Base-by-base conservation (phyloP, 2,113 vertebrate species). In the Callipepla californica region DNA sequence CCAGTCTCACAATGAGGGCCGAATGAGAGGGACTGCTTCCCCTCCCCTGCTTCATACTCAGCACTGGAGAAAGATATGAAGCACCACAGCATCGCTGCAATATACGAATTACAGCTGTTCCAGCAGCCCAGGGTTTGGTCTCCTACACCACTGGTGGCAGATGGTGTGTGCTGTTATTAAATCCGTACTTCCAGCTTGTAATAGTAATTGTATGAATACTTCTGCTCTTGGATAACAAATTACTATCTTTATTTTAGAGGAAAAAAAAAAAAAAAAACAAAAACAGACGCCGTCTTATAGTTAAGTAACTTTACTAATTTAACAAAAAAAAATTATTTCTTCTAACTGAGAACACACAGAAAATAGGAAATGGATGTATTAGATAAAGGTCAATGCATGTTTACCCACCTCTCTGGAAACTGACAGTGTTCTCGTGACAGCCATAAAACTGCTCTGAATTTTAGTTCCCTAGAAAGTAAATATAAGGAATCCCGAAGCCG, bases 401-500 rank as follows among this genome's bases (percentile, higher is more conserved):
- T 91, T 69, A 89, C n/a, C 80, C 90, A 84, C 53, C 77, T 95
- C 93, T 92, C 87, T 93, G 8, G 17, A 96, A 96, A 96, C 90
- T 70, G 85, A 90, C 87, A 61, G 62, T 84, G 80, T 91, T 94
- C 91, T 95, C 62, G 45, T 91, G 94, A 96, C 90, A 91, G 93
- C 90, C 82, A 81, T 96, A 91, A 95, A 96, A 66, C 85, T 95
- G 95, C 87, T 95, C 94, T 95, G 83, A 96, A 96, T 96, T 95
- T 96, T 96, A 95, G 96, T 96, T 96, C 96, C 95, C 95, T 96
- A 95, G 95, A 96, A 96, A 96, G 95, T 96, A 95, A 96, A 92
- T 88, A 94, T 84, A 94, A 95, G 82, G 93, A 96, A 95, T 96
- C 94, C 95, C 92, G 90, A 92, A 66, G 73, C 87, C 0, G 0